These are phyloP conservation scores for Nothobranchius furzeri DNA, from an alignment of 2,113 vertebrate genomes.

Conservation along the genomic window DNA sequence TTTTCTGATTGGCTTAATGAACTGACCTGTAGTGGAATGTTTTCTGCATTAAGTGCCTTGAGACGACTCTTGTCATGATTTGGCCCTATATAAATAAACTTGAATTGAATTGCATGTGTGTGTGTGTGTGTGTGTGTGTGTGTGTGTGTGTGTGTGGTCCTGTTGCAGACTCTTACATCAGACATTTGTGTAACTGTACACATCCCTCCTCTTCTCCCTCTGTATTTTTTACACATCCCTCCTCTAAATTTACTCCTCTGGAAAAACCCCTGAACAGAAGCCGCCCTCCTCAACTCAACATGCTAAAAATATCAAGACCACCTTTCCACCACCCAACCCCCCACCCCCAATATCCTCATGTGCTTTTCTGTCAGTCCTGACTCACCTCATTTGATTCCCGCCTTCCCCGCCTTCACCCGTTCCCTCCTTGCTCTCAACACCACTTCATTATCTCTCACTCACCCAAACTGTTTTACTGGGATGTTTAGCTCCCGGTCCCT, in stretches of 20 bases:
- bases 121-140: too few species aligned
- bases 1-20: too few species aligned
- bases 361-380: constrained; percentile 31
- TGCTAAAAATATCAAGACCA: constrained; percentile 79
- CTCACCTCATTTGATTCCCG: not conserved
- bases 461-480: not conserved
- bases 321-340: constrained; percentile 37
- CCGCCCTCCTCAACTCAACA: constrained; percentile 64
- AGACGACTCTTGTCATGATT: too few species aligned
- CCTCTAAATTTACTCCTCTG: constrained; percentile 77
- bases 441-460: constrained; percentile 19
- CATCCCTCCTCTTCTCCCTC: constrained; percentile 71
- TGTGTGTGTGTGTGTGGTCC: constrained; percentile 59
- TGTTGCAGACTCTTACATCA: constrained; percentile 81
- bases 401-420: not conserved
- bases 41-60: too few species aligned
- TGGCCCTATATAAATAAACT: too few species aligned
- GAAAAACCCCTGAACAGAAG: too few species aligned
- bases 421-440: constrained; percentile 24
- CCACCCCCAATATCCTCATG: not conserved
- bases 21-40: too few species aligned
- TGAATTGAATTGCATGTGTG: too few species aligned
- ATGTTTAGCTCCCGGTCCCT: not conserved
- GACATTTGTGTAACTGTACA: constrained; percentile 71
- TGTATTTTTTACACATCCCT: constrained; percentile 66